Evolutionary conservation across 2,113 vertebrate species (phyloP), one percentile per base, ranked within the genome.

Genomic region (Daboia siamensis): DNA sequence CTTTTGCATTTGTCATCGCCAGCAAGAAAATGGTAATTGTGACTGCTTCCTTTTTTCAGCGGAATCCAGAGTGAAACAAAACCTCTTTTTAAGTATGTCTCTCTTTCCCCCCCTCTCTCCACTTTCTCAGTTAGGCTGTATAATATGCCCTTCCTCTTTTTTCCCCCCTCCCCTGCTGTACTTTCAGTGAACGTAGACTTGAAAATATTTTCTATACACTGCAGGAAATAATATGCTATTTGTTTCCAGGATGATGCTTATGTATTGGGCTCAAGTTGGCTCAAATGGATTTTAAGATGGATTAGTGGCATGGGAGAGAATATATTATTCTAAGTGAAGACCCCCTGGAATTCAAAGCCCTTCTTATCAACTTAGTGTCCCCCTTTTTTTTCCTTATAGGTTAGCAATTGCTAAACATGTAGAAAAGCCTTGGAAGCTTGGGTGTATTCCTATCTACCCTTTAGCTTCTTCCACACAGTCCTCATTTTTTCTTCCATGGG

Each of bases 1-100:
- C 29, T 90, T 96, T 93, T 90, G 44, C 80, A 46, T 97, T 94
- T 95, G 85, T 97, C 94, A 88, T 56, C 55, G 87, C 94, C 57
- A 24, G 33, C 94, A 91, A 89, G 90, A 93, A 93, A 64, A 87
- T 87, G 90, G 33, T 51, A 86, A 92, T 0, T 12, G 87, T 88
- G 88, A 48, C 39, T 51, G 24, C 61, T 86, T 91, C 64, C 91
- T 95, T 29, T 46, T 86, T 29, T 91, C 64, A 90, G 15, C 2
- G 91, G 55, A 61, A 88, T 91, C 85, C n/a, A 91, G 84, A 55
- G 84, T 59, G 33, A 55, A 94, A 0, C 11, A 1, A 90, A 26
- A 10, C 0, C 21, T 2, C 11, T 4, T 1, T 86, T 85, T 0
- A 6, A 88, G 52, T 0, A 91, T 86, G 64, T 1, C 2, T 8